Percentiles rank a stretch among this genome's conserved stretches.
phyloP scores from a whole-genome alignment of 2,888 invertebrate genomes.

The Notodonta dromedarius region DNA sequence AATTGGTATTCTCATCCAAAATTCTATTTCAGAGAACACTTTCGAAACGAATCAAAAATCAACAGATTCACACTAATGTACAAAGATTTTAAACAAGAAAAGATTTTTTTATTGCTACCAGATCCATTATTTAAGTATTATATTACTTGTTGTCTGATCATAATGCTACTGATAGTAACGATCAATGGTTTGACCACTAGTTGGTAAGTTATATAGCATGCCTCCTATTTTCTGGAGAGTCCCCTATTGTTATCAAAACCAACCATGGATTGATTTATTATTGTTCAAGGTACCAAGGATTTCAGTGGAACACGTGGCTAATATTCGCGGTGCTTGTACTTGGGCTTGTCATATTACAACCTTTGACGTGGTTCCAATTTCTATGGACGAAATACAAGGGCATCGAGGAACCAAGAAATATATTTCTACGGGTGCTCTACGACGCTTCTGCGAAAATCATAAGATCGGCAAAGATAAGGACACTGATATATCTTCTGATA shows the following conservation, averaged over 20 bases:
- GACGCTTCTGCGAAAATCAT: constrained; percentile 86
- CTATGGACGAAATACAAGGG: constrained; percentile 84
- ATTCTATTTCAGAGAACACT: constrained; percentile 86
- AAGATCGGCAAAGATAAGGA: constrained; percentile 85
- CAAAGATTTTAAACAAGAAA: constrained; percentile 85
- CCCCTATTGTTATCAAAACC: neutral
- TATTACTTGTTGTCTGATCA: constrained; percentile 70
- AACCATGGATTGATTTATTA: neutral
- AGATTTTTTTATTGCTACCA: constrained; percentile 88
- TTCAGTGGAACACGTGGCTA: constrained; percentile 63
- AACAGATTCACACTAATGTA: constrained; percentile 78
- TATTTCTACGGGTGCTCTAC: constrained; percentile 82
- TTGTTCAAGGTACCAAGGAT: constrained; percentile 60
- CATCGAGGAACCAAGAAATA: constrained; percentile 82
- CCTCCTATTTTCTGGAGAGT: neutral
- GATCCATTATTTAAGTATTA: constrained; percentile 95
- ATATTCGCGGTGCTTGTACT: constrained; percentile 53
- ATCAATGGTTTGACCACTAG: constrained; percentile 72
- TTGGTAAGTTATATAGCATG: constrained; percentile 55
- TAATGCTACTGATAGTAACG: constrained; percentile 60
- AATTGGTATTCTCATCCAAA: neutral
- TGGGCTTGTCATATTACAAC: constrained; percentile 81
- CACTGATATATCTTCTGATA: constrained; percentile 87
- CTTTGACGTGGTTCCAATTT: constrained; percentile 91
- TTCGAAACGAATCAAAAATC: constrained; percentile 84